Evolutionary conservation across 2,888 invertebrate genomes (phyloP).

Genomic region (Danaus chrysippus): DNA sequence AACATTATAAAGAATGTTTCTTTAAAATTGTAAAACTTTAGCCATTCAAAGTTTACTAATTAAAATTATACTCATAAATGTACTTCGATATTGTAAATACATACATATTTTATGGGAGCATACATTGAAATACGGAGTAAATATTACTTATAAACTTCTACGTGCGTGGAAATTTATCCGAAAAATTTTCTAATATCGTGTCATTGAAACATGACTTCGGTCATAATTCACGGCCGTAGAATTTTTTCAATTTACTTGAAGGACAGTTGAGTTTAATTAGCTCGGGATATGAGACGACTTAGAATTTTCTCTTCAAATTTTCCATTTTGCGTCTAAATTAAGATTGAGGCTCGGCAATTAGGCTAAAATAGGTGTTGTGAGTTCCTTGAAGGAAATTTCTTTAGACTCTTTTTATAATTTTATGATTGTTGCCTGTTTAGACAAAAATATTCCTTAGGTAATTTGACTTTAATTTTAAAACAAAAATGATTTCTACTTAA

Average conservation of each 20-base stretch:
- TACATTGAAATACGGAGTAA: not conserved
- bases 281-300: not conserved
- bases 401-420: constrained; percentile 4
- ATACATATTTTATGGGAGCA: not conserved
- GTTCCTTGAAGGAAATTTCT: not conserved
- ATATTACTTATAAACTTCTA: constrained; percentile 3
- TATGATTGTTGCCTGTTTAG: not conserved
- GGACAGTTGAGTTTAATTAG: constrained; percentile 7
- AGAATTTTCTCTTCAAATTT: not conserved
- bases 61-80: not conserved
- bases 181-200: constrained; percentile 2
- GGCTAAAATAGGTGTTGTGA: constrained; percentile 1
- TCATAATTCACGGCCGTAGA: constrained; percentile 2
- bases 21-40: too few species aligned
- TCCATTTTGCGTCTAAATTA: not conserved
- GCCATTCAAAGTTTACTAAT: too few species aligned
- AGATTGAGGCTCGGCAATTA: not conserved
- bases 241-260: constrained; percentile 6
- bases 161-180: not conserved
- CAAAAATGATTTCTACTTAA: too few species aligned
- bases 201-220: constrained; percentile 4
- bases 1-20: too few species aligned
- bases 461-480: not conserved
- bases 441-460: not conserved
- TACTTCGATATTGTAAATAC: not conserved